Evolutionary conservation across 2,888 invertebrate genomes (phyloP), one percentile per base, ranked within the genome.

Genomic region (Acanthopleura granulata): DNA sequence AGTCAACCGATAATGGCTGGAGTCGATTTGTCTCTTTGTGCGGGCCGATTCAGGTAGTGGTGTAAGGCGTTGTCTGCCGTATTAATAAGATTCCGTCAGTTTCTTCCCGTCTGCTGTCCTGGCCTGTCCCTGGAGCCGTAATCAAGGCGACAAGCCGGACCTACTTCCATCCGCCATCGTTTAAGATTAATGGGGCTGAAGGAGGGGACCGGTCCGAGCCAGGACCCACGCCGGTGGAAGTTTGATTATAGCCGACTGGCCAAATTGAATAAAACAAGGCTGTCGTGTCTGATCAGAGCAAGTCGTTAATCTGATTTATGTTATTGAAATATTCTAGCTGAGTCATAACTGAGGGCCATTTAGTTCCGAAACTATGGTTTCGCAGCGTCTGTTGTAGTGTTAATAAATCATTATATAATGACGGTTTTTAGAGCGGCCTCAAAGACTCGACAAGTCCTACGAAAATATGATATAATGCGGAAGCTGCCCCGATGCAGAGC

Each of bases 241-340:
- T 57, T 57, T 57, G 57, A 57, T 57, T 57, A 57, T 57, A 57
- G 57, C 22, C 57, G 57, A 57, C 57, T 57, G 18, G 57, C 57
- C 57, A 57, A 57, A 57, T 57, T 57, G 57, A 57, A 57, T 57
- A 57, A 57, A 57, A 57, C 57, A 57, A 57, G 57, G 57, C 57
- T 57, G 57, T 57, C 57, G 57, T 57, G 57, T 57, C 57, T 57
- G 57, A 57, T 57, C 57, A 57, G 57, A 57, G 57, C 57, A 57
- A 57, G 57, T 57, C 57, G 57, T 57, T 57, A 57, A 57, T 57
- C 57, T 57, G 57, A 57, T 57, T 57, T 57, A 57, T 57, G 57
- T 57, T 57, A 57, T 57, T 57, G 57, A 57, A 57, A 57, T 57
- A 57, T 57, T 57, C 57, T 57, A 57, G 57, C 57, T 57, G 57